Base-by-base conservation (phyloP, 92 coral and sea anemone genomes). In the Actinostola sp. region DNA sequence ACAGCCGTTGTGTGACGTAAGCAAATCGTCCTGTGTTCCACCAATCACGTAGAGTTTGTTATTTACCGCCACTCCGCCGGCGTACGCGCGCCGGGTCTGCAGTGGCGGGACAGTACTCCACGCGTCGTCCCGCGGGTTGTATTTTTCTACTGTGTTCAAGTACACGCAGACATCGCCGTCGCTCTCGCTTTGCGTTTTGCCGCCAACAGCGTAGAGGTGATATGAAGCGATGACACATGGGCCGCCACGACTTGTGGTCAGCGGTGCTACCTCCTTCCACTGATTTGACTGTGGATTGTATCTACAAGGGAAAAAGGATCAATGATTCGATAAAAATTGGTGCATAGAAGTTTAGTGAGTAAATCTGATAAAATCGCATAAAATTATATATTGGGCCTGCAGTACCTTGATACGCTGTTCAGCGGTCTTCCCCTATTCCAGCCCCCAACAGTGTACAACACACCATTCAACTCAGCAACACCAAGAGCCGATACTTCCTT, bases 381-480 rank as follows among this genome's bases (percentile, higher is more conserved):
- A n/a, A n/a, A n/a, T n/a, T n/a, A n/a, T n/a, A n/a, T n/a, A n/a
- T n/a, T n/a, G n/a, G n/a, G n/a, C n/a, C n/a, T n/a, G n/a, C n/a
- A n/a, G 36, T 62, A 90, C 96, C 92, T 90, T 13, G 90, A 63
- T 8, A 89, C 92, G 8, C 72, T 70, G 67, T 84, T 84, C 48
- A 87, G 88, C 50, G 96, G 96, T 62, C 86, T 70, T 21, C 96
- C 96, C 35, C 96, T 66, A 45, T 90, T 89, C 96, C 96, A 90
- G n/a, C 98, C 98, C 1, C 98, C 98, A 51, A 92, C 96, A 27
- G 96, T 88, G 55, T 94, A 94, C 72, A 94, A 72, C 43, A 78
- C 70, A 2, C 94, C 97, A 70, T 89, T 81, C 23, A 92, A 77
- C 50, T 82, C 97, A 11, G 95, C 97, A 31, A 94, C 98, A 39